Evolutionary conservation across 2,113 vertebrate species (phyloP), one percentile per base, ranked within the genome.

Genomic region (Pelecanus crispus): DNA sequence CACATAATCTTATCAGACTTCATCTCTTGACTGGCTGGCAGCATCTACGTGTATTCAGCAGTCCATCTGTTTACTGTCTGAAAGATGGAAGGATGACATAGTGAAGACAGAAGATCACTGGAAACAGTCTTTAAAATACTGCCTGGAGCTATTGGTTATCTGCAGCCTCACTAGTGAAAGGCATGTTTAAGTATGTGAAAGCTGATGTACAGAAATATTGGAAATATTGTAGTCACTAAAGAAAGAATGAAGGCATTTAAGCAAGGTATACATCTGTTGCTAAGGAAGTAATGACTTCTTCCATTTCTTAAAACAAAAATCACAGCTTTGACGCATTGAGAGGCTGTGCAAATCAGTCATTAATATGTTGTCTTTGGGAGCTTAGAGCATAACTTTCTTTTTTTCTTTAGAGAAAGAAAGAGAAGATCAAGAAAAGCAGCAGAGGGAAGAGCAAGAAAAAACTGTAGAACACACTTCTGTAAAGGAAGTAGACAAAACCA

Each of bases 361-460:
- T 28, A 59, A 2, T 53, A 50, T 45, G 19, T 38, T 83, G 77
- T 28, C 21, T 40, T 1, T 67, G 32, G 65, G 34, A 72, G 31
- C 40, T 71, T 71, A 86, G 77, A 80, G 11, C 5, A 4, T 24
- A 68, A 72, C 4, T 45, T 7, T 78, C n/a, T n/a, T 26, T 75
- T 71, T 71, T 70, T 17, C n/a, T 73, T 58, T 56, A 97, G 96
- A 95, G 40, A 97, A 94, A 84, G 88, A 88, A 70, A 89, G 52
- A 82, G 95, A 97, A 42, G 95, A 95, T 6, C 92, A 92, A 80
- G 95, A 94, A 68, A 95, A 97, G 77, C 89, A 91, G 36, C 91
- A 87, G 63, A 88, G 6, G 44, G 97, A 97, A 15, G 53, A 53
- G 38, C 92, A 94, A 75, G 97, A 95, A 58, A 97, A 97, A 75